Conservation (phyloP, 2,113 vertebrate genomes). For the Protomyctophum bolini region DNA sequence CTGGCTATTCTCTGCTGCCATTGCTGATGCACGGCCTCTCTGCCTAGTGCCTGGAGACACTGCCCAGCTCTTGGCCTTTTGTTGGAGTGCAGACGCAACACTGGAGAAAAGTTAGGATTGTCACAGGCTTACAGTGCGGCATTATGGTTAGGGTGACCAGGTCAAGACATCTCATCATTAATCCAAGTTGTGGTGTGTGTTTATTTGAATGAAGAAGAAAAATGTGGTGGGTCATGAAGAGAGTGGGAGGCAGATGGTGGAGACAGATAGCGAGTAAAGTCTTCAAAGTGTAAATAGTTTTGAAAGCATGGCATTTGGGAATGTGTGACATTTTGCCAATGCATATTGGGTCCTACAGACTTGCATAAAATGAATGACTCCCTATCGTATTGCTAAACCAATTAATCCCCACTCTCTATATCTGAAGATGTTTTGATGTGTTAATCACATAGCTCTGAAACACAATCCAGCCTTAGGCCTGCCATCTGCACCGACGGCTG, state of each 20-base stretch:
- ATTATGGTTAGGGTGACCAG: slow-evolving; percentile 8
- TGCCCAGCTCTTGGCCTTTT: slow-evolving; percentile 56
- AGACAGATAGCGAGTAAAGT: background rate
- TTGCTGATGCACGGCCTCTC: slow-evolving; percentile 44
- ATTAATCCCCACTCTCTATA: background rate
- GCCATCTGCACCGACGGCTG: slow-evolving; percentile 77
- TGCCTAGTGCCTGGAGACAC: slow-evolving; percentile 30
- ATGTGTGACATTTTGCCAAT: background rate
- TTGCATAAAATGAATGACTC: slow-evolving; percentile 18
- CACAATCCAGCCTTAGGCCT: slow-evolving; percentile 52
- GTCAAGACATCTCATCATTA: slow-evolving; percentile 16
- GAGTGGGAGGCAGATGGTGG: background rate
- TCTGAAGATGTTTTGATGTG: slow-evolving; percentile 60
- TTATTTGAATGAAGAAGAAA: background rate
- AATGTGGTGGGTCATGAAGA: background rate
- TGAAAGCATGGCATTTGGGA: background rate
- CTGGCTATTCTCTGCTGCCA: slow-evolving; percentile 40
- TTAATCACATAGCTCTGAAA: slow-evolving; percentile 67
- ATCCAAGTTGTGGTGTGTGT: no score
- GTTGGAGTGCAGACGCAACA: slow-evolving; percentile 54
- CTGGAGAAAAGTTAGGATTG: slow-evolving; percentile 34
- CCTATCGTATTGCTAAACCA: slow-evolving; percentile 6
- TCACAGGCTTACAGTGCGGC: slow-evolving; percentile 23
- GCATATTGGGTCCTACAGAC: background rate
- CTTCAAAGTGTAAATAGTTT: background rate